These are phyloP conservation scores for Ptyas mucosa DNA, from an alignment of 2,113 vertebrate species.

Conservation along the genomic window DNA sequence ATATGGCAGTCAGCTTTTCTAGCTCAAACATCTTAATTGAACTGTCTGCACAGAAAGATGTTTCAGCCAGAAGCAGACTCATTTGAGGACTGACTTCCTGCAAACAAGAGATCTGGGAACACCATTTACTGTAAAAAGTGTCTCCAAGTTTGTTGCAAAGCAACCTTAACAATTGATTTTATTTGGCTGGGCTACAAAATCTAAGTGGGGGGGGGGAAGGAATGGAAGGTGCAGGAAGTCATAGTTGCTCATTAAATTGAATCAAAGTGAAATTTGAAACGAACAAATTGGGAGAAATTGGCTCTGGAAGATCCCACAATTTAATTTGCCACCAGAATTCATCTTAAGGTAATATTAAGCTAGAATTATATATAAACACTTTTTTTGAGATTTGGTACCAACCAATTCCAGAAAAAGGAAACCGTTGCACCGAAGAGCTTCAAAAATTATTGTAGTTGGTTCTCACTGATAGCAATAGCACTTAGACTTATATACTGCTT, in stretches of 20 bases:
- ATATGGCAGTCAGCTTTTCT: slow-evolving; percentile 28
- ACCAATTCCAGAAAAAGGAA: neutral
- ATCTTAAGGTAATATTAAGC: neutral
- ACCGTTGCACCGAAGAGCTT: neutral
- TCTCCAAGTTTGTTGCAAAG: neutral
- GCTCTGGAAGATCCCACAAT: neutral
- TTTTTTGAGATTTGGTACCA: neutral
- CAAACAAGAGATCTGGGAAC: slow-evolving; percentile 3
- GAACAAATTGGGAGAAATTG: neutral
- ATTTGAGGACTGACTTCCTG: slow-evolving; percentile 17
- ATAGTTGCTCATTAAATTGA: neutral
- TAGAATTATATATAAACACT: neutral
- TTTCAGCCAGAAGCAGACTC: slow-evolving; percentile 12
- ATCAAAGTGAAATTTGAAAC: neutral
- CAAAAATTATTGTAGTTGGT: neutral
- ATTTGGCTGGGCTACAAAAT: neutral
- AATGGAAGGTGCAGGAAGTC: neutral
- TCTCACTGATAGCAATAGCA: neutral
- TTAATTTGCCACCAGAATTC: neutral
- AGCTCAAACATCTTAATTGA: slow-evolving; percentile 39
- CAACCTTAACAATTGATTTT: neutral
- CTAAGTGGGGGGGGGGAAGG: neutral
- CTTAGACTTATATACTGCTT: too few species aligned
- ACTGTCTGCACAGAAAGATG: slow-evolving; percentile 12
- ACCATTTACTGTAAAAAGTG: slow-evolving; percentile 15